Percentiles rank a stretch among this genome's conserved stretches.
Evolutionary conservation across 2,113 vertebrate species (phyloP).

Genomic region (Eurystomus gularis): DNA sequence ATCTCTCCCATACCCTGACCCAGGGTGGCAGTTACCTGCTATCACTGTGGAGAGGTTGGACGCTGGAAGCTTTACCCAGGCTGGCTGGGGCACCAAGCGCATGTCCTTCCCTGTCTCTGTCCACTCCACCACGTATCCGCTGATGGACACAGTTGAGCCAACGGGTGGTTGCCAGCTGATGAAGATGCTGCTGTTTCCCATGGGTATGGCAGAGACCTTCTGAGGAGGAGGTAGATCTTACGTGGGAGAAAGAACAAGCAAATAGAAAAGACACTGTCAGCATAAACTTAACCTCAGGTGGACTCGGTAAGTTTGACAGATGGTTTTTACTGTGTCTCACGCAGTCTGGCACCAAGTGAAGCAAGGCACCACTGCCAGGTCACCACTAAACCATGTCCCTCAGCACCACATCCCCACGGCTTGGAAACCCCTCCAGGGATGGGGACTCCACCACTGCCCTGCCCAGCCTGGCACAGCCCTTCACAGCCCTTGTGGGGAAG

Average conservation of each 20-base stretch:
- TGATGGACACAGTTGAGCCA: accelerated
- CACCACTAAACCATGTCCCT: not conserved
- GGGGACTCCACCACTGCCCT: no score
- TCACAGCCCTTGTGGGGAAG: no score
- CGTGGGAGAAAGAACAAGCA: not conserved
- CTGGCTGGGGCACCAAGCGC: accelerated
- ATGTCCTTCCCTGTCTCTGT: not conserved
- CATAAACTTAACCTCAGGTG: accelerated
- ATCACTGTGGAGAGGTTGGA: not conserved
- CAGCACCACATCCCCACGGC: no score
- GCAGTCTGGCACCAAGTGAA: accelerated
- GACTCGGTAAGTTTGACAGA: accelerated
- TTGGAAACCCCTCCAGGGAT: not conserved
- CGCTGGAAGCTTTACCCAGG: slow-evolving; percentile 58
- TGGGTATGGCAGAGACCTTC: not conserved
- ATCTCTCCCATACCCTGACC: not conserved
- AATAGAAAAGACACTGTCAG: accelerated
- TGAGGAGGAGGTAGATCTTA: slow-evolving; percentile 62
- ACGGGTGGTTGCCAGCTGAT: slow-evolving; percentile 61
- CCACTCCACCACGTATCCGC: slow-evolving; percentile 74
- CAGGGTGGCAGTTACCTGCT: slow-evolving; percentile 35
- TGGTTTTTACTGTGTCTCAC: not conserved
- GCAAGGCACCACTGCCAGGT: not conserved
- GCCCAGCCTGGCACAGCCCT: no score
- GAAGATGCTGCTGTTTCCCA: slow-evolving; percentile 10